phyloP scores from a whole-genome alignment of 2,797 vertebrate species.

The Heliangelus exortis region DNA sequence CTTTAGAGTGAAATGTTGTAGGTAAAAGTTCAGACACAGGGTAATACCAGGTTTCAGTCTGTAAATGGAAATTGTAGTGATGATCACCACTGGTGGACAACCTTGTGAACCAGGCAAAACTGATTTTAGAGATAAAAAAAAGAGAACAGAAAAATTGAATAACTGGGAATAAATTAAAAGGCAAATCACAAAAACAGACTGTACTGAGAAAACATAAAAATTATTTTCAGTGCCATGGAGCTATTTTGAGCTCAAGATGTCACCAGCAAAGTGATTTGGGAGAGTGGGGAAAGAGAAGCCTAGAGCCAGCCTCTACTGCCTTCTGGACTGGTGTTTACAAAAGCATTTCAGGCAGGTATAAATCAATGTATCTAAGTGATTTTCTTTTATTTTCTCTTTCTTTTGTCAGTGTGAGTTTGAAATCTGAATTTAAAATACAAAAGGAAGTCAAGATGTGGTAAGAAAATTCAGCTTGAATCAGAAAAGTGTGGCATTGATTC shows the following conservation, averaged over 20 bases:
- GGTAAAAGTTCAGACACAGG: background rate
- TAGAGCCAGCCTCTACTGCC: background rate
- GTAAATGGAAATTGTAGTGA: background rate
- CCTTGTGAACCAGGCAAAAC: background rate
- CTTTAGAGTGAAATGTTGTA: background rate
- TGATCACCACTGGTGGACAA: accelerated
- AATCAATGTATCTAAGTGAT: too few relatives aligned
- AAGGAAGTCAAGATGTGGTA: background rate
- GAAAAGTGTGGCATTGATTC: background rate
- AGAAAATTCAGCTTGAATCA: background rate
- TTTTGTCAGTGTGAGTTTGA: background rate
- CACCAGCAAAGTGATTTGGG: background rate
- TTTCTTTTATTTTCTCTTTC: background rate
- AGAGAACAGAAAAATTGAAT: background rate
- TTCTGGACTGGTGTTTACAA: background rate
- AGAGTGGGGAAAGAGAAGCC: background rate
- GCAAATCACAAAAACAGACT: background rate
- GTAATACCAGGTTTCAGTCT: background rate
- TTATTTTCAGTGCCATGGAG: background rate
- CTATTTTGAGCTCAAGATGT: background rate
- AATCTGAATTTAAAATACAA: background rate
- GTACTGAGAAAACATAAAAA: background rate
- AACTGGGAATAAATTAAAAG: background rate
- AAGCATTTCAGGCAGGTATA: background rate
- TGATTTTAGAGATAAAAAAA: background rate